Percentiles rank a stretch among this genome's conserved stretches.
Conservation (phyloP, 1,140 invertebrate species). For the Prorops nasuta region DNA sequence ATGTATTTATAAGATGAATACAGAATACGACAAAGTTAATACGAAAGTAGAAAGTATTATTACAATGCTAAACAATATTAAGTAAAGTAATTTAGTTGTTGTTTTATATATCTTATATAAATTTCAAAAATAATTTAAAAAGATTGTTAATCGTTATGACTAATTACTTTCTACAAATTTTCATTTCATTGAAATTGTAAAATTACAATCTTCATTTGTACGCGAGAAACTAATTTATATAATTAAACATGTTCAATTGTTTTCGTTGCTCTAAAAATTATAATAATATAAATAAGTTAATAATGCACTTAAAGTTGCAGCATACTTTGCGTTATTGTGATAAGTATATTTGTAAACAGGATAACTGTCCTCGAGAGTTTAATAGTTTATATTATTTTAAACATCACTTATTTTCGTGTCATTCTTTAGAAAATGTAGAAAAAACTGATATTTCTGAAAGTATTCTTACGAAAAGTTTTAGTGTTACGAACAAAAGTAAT, state of each 20-base stretch:
- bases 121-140: background rate
- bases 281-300: background rate
- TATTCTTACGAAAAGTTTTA: background rate
- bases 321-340: background rate
- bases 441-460: background rate
- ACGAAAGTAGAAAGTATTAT: slow-evolving; percentile 7
- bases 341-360: background rate
- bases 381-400: background rate
- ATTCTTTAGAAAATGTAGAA: background rate
- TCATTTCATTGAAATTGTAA: background rate
- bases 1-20: slow-evolving; percentile 5
- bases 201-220: background rate
- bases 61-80: slow-evolving; percentile 1
- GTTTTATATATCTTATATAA: background rate
- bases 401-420: background rate
- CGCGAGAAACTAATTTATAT: background rate
- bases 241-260: background rate
- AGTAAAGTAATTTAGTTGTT: background rate
- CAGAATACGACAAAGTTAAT: slow-evolving; percentile 6
- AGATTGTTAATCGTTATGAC: background rate
- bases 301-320: background rate
- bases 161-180: background rate
- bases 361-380: background rate
- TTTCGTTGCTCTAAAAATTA: background rate
- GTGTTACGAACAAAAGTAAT: background rate